Conservation (phyloP, 2,113 vertebrate genomes). For the Labrus mixtus region DNA sequence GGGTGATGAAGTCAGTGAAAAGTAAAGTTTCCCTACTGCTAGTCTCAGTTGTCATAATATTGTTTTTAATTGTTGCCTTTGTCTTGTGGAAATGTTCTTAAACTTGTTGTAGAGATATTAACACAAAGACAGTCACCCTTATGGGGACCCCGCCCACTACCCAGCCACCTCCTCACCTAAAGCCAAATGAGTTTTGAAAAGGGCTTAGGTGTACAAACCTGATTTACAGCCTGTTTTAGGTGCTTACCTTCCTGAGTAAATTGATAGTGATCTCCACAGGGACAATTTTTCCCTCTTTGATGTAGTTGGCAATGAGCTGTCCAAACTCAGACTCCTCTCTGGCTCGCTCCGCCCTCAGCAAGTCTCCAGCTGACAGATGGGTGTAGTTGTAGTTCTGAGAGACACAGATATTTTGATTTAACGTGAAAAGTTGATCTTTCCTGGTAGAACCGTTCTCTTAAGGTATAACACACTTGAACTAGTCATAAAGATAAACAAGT, state of each 20-base stretch:
- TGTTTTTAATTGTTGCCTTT: too few relatives aligned
- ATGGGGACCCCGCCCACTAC: too few relatives aligned
- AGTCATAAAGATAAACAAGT: neutral
- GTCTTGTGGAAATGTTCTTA: too few relatives aligned
- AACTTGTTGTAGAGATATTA: too few relatives aligned
- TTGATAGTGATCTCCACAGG: conserved; percentile 97
- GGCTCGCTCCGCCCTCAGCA: conserved; percentile 92
- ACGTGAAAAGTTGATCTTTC: neutral
- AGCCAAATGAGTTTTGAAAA: too few relatives aligned
- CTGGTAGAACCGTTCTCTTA: neutral
- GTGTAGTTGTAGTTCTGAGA: conserved; percentile 92
- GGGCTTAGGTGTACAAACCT: neutral
- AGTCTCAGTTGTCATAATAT: too few relatives aligned
- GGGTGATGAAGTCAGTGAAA: too few relatives aligned
- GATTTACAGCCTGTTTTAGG: neutral
- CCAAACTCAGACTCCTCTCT: conserved; percentile 91
- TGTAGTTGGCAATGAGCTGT: conserved; percentile 92
- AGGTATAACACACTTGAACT: neutral
- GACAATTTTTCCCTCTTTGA: conserved; percentile 96
- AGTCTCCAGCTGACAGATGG: conserved; percentile 96
- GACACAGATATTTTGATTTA: neutral
- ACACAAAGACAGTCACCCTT: too few relatives aligned
- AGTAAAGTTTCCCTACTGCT: too few relatives aligned
- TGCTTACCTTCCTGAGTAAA: conserved; percentile 91
- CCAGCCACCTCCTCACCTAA: too few relatives aligned